Evolutionary conservation across 1,140 invertebrate species (phyloP).

Genomic region (Zaprionus gabonicus): DNA sequence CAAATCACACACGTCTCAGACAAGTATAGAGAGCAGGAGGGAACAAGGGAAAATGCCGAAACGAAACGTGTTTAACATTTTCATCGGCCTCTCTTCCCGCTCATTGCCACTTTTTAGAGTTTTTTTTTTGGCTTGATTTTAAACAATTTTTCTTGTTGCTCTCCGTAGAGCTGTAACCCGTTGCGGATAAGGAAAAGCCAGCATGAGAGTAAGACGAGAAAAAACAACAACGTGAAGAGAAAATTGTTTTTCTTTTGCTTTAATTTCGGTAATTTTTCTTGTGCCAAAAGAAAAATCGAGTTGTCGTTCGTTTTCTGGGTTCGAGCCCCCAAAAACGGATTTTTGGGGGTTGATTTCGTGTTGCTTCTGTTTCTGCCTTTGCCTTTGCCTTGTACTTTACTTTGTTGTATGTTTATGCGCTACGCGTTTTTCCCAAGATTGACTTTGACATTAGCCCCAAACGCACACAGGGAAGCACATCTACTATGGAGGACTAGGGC

Average conservation of each 20-base stretch:
- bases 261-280: conserved; percentile 83
- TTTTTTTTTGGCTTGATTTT: conserved; percentile 55
- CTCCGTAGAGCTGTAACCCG: conserved; percentile 67
- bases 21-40: conserved; percentile 16
- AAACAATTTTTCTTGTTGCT: conserved; percentile 77
- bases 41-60: conserved; percentile 41
- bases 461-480: conserved; percentile 39
- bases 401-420: conserved; percentile 79
- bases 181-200: conserved; percentile 36
- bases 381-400: conserved; percentile 57
- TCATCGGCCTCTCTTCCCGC: conserved; percentile 37
- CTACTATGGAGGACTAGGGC: conserved; percentile 30
- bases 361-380: conserved; percentile 21
- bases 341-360: conserved; percentile 66
- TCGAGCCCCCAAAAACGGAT: conserved; percentile 48
- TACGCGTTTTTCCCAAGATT: conserved; percentile 83
- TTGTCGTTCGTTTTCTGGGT: conserved; percentile 58
- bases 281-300: conserved; percentile 78
- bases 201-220: background rate
- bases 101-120: conserved; percentile 40
- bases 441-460: conserved; percentile 81
- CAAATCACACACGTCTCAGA: conserved; percentile 66
- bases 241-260: conserved; percentile 82
- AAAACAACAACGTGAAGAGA: conserved; percentile 38
- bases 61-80: conserved; percentile 75